Base-by-base conservation (phyloP, 2,888 invertebrate genomes). In the Parthenolecanium corni region DNA sequence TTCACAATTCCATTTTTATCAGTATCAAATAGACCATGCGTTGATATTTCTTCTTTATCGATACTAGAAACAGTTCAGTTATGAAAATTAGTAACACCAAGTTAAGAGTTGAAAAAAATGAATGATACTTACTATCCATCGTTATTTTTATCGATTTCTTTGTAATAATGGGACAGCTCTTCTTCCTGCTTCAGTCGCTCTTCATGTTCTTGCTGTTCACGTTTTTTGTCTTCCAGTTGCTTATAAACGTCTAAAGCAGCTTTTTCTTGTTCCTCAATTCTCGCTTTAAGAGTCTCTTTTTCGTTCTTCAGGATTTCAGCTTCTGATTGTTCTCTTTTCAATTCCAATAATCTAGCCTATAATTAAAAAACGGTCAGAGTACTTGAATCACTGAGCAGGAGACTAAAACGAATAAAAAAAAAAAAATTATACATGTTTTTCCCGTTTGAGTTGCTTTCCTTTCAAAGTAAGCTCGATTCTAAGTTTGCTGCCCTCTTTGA, bases 1-100 rank as follows among this genome's bases (percentile, higher is more conserved):
- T 86, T 82, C 16, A 97, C 90, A 69, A 81, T 81, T 9, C 94
- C 95, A 77, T 95, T 86, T 65, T 83, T 82, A 74, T 97, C 86
- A 69, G 83, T 85, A 76, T 97, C 97, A 76, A 97, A 90, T 51
- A 82, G 83, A 70, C 79, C 77, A 64, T 84, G 82, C 1, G 81
- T 78, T 75, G 84, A 82, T 6, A 89, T 72, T 76, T 86, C 89
- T 63, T 77, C 75, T 51, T 83, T 70, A 66, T 82, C 81, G 40
- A 94, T 73, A 46, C 83, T 79, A 70, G 69, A 61, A 25, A 54
- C 66, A 36, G n/a, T 31, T 31, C 31, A 9, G 9, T 31, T 31
- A 12, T 16, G 21, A 25, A 52, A 21, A 36, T 23, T n/a, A n/a
- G n/a, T n/a, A 11, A 20, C n/a, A 3, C 42, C 18, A 21, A 14